Base-by-base conservation (phyloP, 2,113 vertebrate species). In the Megatriorchis doriae region DNA sequence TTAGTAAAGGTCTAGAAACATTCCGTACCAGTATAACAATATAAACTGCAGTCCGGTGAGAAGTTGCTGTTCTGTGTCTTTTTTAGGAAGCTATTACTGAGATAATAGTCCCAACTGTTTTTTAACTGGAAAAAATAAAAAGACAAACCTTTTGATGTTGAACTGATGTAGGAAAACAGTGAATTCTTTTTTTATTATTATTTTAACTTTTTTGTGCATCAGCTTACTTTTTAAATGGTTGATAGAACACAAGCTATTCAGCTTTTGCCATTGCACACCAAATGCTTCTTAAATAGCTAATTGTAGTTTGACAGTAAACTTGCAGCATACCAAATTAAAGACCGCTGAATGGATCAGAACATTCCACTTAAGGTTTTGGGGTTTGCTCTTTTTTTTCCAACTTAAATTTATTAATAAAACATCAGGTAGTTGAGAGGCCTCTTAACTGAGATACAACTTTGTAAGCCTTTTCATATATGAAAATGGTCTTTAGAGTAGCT, bases 121-220 rank as follows among this genome's bases (percentile, higher is more conserved):
- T 96, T 95, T 93, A 95, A 97, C 93, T 95, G 89, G 97, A 95
- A 97, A 96, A 82, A 75, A 94, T 81, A 91, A 96, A 95, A 95
- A 89, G 11, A 77, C 42, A 79, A 94, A 85, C 70, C 67, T 94
- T 87, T 90, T 91, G 70, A 82, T 95, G 89, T 79, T 88, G 56
- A 96, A 88, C 89, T 90, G 71, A 94, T 91, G n/a, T 86, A 97
- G 95, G 89, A 95, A 92, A 93, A 77, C 42, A 58, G 73, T 92
- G 73, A 74, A 50, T 82, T 96, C 9, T 43, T 82, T 93, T 65
- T 40, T 65, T 38, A 62, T 25, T 14, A 81, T 71, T 27, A 23
- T 10, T 25, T 56, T 43, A 8, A 16, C 68, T 52, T 86, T 86
- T 18, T 61, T 9, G 34, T 63, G n/a, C 68, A 94, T 91, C 36